phyloP scores from a whole-genome alignment of 1,140 invertebrate genomes.

The Calosoma granatense region DNA sequence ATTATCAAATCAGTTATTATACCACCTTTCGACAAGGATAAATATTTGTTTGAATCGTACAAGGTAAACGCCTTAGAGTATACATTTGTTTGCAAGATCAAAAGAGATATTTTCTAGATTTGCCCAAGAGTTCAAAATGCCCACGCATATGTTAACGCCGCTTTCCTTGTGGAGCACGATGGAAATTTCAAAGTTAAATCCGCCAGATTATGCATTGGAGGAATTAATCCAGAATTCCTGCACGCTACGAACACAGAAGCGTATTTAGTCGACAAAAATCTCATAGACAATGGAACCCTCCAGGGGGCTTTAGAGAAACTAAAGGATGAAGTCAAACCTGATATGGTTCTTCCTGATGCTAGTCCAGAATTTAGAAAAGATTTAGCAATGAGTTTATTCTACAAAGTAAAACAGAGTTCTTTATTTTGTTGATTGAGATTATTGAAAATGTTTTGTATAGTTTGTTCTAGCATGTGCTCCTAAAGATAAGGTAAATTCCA shows the following conservation, averaged over 20 bases:
- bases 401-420: conserved; percentile 56
- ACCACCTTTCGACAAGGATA: neutral
- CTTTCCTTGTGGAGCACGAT: conserved; percentile 52
- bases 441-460: conserved; percentile 28
- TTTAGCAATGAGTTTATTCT: conserved; percentile 58
- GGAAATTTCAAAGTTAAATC: neutral
- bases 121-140: conserved; percentile 57
- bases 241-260: conserved; percentile 58
- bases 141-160: conserved; percentile 64
- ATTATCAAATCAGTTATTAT: neutral
- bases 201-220: conserved; percentile 43
- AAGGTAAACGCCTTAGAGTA: conserved; percentile 46
- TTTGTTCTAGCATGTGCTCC: conserved; percentile 43
- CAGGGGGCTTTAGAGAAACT: conserved; percentile 47
- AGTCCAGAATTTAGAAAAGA: conserved; percentile 52
- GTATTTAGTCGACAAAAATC: conserved; percentile 47
- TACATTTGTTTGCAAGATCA: too few relatives aligned
- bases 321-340: conserved; percentile 50
- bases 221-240: conserved; percentile 57
- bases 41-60: conserved; percentile 12
- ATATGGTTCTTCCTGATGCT: conserved; percentile 51
- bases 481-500: conserved; percentile 26
- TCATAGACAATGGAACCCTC: conserved; percentile 39
- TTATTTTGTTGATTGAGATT: too few relatives aligned
- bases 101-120: too few relatives aligned